Conservation (phyloP, 1,140 invertebrate species). For the Zaprionus africanus region DNA sequence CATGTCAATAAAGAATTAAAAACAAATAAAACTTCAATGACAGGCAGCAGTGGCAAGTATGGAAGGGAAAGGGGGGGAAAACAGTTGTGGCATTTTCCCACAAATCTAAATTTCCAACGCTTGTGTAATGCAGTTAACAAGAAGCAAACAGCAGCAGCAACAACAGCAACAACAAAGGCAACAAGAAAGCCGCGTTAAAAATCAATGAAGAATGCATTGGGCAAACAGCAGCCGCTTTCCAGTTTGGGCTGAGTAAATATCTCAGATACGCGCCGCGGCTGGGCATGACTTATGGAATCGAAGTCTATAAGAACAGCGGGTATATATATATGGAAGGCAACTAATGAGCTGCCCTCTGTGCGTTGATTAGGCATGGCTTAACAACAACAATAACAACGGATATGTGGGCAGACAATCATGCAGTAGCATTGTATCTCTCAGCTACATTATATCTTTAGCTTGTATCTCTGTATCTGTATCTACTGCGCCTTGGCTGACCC, state of each 20-base stretch:
- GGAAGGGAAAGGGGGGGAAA: neutral
- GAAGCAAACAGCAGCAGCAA: conserved; percentile 65
- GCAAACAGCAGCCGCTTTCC: conserved; percentile 56
- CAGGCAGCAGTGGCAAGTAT: conserved; percentile 29
- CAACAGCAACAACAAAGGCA: conserved; percentile 18
- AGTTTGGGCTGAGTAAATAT: conserved; percentile 39
- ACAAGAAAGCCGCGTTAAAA: conserved; percentile 41
- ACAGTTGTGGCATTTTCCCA: conserved; percentile 61
- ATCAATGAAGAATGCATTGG: conserved; percentile 77
- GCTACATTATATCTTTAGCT: conserved; percentile 38
- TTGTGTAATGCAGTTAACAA: conserved; percentile 80
- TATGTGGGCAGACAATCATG: conserved; percentile 40
- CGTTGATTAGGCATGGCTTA: conserved; percentile 59
- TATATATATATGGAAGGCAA: conserved; percentile 39
- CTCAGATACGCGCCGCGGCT: conserved; percentile 12
- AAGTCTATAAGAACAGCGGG: conserved; percentile 12
- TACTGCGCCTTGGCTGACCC: conserved; percentile 44
- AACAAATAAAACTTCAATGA: conserved; percentile 80
- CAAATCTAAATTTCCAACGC: conserved; percentile 74
- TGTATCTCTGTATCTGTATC: conserved; percentile 42
- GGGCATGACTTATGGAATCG: conserved; percentile 47
- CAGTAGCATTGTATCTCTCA: conserved; percentile 45
- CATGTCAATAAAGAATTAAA: conserved; percentile 82
- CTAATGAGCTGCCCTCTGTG: conserved; percentile 70
- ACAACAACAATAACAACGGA: conserved; percentile 34